These are phyloP conservation scores for Enhydra lutris DNA, from an alignment of 2,113 vertebrate species.

Conservation along the genomic window DNA sequence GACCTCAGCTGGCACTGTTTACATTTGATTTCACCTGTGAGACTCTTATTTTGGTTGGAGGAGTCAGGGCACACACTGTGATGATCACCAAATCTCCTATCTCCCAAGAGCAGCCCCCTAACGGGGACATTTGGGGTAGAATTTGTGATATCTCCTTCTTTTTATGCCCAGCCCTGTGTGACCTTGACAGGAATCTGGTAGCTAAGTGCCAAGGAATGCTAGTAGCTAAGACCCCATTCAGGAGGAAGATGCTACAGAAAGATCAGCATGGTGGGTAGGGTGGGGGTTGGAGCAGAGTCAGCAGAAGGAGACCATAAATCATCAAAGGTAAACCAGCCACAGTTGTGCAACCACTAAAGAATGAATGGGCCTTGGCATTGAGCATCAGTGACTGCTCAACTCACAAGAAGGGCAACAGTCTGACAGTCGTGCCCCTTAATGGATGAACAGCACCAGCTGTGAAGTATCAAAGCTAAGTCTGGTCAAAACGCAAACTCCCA, in stretches of 20 bases:
- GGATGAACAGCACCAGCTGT: background rate
- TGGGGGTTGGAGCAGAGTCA: too few relatives aligned
- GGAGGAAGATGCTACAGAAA: background rate
- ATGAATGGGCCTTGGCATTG: background rate
- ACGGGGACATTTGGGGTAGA: background rate
- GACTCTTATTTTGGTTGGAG: background rate
- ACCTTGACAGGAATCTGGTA: background rate
- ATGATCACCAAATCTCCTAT: background rate
- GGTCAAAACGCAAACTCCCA: background rate
- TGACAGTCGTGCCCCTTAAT: too few relatives aligned
- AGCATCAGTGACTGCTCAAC: background rate
- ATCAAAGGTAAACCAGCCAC: background rate
- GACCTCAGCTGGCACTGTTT: background rate
- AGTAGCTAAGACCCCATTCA: background rate
- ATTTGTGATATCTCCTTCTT: background rate
- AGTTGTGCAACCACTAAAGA: background rate
- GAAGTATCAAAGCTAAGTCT: too few relatives aligned
- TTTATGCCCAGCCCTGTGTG: background rate
- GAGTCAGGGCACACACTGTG: background rate
- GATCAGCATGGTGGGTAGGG: too few relatives aligned
- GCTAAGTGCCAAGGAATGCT: background rate
- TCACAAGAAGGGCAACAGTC: background rate
- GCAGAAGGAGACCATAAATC: background rate
- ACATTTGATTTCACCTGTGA: background rate
- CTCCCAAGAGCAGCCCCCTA: background rate